phyloP scores from a whole-genome alignment of 2,797 vertebrate species.

The Acipenser ruthenus region DNA sequence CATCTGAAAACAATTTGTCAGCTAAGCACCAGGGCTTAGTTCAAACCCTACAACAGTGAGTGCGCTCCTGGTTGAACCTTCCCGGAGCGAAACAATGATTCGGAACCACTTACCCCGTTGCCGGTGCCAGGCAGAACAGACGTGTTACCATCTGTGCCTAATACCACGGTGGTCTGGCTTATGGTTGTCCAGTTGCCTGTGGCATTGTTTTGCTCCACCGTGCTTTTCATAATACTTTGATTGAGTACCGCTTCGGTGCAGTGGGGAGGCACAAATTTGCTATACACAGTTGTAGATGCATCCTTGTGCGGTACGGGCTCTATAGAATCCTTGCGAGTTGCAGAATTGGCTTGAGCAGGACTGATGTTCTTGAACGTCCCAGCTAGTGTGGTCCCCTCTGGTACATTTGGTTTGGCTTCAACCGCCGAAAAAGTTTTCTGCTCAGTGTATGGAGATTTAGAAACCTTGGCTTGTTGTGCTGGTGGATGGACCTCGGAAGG shows the following conservation, averaged over 20 bases:
- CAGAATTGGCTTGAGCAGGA: conserved; percentile 51
- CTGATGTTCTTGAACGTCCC: conserved; percentile 72
- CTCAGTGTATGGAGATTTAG: conserved; percentile 50
- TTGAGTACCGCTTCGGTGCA: conserved; percentile 44
- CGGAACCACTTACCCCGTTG: conserved; percentile 63
- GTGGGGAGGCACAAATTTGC: conserved; percentile 65
- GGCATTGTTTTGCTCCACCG: conserved; percentile 72
- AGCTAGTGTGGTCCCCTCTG: conserved; percentile 67
- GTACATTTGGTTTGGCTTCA: conserved; percentile 61
- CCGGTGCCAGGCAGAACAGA: conserved; percentile 74
- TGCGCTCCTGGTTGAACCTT: not conserved
- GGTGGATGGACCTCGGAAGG: conserved; percentile 39
- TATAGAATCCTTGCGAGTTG: conserved; percentile 55
- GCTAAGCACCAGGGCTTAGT: no score
- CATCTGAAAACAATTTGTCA: no score
- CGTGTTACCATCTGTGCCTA: conserved; percentile 87
- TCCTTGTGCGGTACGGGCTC: conserved; percentile 44
- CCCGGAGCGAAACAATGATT: conserved; percentile 27
- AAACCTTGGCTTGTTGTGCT: conserved; percentile 44
- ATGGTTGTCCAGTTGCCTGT: conserved; percentile 74
- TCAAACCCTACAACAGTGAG: no score
- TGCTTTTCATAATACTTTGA: conserved; percentile 60
- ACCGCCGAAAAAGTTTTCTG: conserved; percentile 59
- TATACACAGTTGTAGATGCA: conserved; percentile 39
- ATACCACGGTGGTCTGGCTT: conserved; percentile 89